Evolutionary conservation across 2,888 invertebrate genomes (phyloP).

Genomic region (Petrophora chlorosata): DNA sequence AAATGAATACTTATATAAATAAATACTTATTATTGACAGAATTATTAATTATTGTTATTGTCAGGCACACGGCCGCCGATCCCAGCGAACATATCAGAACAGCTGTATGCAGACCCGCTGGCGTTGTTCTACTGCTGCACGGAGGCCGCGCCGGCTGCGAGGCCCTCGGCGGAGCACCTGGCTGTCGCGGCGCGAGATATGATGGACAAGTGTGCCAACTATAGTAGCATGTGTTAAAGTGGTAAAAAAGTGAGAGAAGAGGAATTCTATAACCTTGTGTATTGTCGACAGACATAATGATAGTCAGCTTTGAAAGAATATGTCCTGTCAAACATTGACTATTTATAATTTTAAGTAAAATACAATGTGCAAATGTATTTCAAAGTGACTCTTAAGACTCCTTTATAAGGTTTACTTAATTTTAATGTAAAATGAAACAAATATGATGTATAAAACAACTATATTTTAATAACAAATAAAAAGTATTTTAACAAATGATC

Average conservation of each 20-base stretch:
- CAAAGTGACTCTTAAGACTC: too few species aligned
- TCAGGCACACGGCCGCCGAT: slow-evolving; percentile 88
- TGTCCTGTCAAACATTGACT: too few species aligned
- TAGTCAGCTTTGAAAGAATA: too few species aligned
- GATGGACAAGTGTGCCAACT: slow-evolving; percentile 39
- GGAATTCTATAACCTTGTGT: too few species aligned
- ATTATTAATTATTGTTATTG: neutral
- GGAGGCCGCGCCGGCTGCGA: slow-evolving; percentile 77
- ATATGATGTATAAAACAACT: slow-evolving; percentile 26
- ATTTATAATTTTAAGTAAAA: too few species aligned
- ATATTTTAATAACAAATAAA: slow-evolving; percentile 34
- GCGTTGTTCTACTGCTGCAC: slow-evolving; percentile 90
- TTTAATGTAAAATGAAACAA: slow-evolving; percentile 24
- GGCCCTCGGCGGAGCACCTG: slow-evolving; percentile 85
- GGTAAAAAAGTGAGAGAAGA: too few species aligned
- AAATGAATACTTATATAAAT: neutral
- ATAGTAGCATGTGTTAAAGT: too few species aligned
- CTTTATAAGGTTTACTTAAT: neutral
- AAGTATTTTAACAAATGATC: slow-evolving; percentile 12
- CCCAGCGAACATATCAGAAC: slow-evolving; percentile 84
- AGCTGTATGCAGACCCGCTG: slow-evolving; percentile 85
- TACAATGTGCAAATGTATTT: too few species aligned
- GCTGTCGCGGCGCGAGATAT: slow-evolving; percentile 65
- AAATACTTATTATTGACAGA: neutral
- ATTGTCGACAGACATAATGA: too few species aligned